These are phyloP conservation scores for Hafferia zeledoni DNA, from an alignment of 2,797 vertebrate species.

Conservation along the genomic window DNA sequence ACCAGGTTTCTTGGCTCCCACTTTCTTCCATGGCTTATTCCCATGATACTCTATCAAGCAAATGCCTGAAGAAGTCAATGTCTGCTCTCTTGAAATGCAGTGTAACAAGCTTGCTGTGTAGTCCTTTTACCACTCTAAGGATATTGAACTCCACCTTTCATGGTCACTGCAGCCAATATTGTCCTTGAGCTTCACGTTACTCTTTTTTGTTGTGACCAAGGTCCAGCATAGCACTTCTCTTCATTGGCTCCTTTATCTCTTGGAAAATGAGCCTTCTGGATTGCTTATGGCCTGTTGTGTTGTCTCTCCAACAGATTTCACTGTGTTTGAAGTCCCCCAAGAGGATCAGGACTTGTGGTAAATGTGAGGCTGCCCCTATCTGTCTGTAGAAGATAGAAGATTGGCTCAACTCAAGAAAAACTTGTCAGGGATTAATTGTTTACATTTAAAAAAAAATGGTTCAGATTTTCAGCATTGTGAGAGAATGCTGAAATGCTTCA, in stretches of 20 bases:
- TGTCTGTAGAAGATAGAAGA: rapidly evolving
- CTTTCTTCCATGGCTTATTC: background rate
- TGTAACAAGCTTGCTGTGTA: background rate
- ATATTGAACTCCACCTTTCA: background rate
- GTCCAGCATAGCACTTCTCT: background rate
- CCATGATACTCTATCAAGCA: background rate
- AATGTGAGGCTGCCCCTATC: background rate
- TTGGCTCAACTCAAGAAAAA: background rate
- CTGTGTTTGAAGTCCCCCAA: background rate
- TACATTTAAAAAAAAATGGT: background rate
- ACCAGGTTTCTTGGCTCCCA: background rate
- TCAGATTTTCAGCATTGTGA: background rate
- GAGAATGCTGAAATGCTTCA: too few relatives aligned
- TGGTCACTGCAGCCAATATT: background rate
- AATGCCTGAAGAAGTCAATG: background rate
- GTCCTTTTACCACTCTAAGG: background rate
- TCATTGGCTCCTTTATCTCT: background rate
- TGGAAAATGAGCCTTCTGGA: background rate
- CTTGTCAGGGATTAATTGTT: background rate
- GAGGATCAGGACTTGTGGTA: background rate
- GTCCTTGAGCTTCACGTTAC: background rate
- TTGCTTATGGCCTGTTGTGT: background rate
- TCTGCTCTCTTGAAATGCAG: background rate
- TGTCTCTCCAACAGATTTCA: background rate
- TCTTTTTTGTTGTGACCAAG: background rate